Base-by-base conservation (phyloP, 2,113 vertebrate species). In the Telmatochromis sp. region DNA sequence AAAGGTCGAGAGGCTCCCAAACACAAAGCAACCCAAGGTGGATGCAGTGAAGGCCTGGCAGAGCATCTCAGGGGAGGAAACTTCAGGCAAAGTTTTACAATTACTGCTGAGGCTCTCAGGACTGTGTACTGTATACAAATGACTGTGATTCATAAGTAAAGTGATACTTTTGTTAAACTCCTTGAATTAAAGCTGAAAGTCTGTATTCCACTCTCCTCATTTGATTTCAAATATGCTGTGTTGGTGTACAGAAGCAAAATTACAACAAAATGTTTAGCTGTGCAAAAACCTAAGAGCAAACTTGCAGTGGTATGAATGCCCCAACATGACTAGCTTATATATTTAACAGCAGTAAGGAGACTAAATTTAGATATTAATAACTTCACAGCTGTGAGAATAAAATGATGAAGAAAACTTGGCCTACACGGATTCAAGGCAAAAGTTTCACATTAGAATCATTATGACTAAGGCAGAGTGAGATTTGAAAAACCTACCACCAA, bases 201-300 rank as follows among this genome's bases (percentile, higher is more conserved):
- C 0, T 47, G 9, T 1, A 1, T 17, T 47, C 14, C 68, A 1
- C 14, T 28, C 40, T 2, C 14, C 21, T 73, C 21, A 7, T 73
- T 73, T 45, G 37, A 15, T 45, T 45, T 73, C 2, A 45, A 73
- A 73, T 45, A 42, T 9, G 9, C 13, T 11, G 21, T 73, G 68
- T 15, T 3, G 21, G 40, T 73, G 6, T 73, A 28, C 68, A 1
- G 68, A 28, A 2, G 40, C 40, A 73, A 47, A 73, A 73, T 73
- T 73, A 17, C 40, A 45, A 7, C 6, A 47, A 73, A 47, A 73
- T 7, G 21, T 73, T 45, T 17, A 73, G 37, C 9, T 5, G 40
- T 28, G 0, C 68, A 73, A 17, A 47, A 73, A 10, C 40, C 14
- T 73, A 45, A 9, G 40, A 9, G 21, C 21, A 17, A 73, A 45